These are phyloP conservation scores for Cenopis cana DNA, from an alignment of 2,888 invertebrate genomes.

Conservation along the genomic window DNA sequence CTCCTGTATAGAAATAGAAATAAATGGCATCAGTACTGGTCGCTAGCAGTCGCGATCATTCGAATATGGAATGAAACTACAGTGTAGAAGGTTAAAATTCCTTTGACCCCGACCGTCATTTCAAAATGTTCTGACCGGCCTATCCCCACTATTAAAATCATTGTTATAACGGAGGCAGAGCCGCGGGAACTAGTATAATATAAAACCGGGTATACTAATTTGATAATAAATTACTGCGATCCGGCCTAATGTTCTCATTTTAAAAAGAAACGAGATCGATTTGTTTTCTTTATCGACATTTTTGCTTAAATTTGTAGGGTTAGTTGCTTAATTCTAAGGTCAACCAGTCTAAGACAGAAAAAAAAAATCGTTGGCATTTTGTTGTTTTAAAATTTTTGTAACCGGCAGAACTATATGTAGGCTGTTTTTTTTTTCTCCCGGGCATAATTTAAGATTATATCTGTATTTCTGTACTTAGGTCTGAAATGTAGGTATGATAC, in stretches of 20 bases:
- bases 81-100: too few relatives aligned
- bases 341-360: neutral
- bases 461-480: too few relatives aligned
- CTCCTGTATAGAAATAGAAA: too few relatives aligned
- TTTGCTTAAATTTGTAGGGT: constrained; percentile 11
- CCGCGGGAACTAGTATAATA: neutral
- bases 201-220: constrained; percentile 15
- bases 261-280: constrained; percentile 25
- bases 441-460: too few relatives aligned
- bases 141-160: too few relatives aligned
- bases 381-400: neutral
- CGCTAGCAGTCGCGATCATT: too few relatives aligned
- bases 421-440: too few relatives aligned
- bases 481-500: too few relatives aligned
- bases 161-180: neutral
- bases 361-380: neutral
- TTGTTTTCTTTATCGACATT: constrained; percentile 14
- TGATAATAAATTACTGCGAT: constrained; percentile 19
- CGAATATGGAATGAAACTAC: too few relatives aligned
- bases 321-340: constrained; percentile 8
- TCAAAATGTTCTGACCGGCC: too few relatives aligned
- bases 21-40: too few relatives aligned
- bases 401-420: neutral
- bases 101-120: too few relatives aligned
- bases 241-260: constrained; percentile 20